phyloP scores from a whole-genome alignment of 2,113 vertebrate genomes.

The Antechinus flavipes region DNA sequence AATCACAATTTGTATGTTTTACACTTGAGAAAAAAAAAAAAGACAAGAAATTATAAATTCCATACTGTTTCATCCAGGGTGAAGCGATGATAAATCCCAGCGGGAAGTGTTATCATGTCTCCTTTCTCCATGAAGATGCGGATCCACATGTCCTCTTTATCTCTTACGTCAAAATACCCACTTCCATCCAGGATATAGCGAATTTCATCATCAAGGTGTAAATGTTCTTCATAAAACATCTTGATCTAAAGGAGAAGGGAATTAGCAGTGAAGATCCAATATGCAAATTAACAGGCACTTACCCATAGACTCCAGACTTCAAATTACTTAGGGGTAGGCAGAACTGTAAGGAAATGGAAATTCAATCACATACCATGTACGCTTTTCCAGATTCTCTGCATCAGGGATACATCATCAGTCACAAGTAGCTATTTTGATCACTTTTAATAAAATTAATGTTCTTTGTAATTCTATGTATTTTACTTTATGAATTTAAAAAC shows the following conservation, averaged over 20 bases:
- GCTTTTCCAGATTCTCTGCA: not conserved
- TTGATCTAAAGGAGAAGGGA: conserved; percentile 85
- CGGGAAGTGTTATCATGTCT: conserved; percentile 95
- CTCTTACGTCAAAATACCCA: conserved; percentile 95
- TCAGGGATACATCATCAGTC: not conserved
- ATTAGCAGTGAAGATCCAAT: not conserved
- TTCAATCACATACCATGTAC: not conserved
- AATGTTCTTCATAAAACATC: conserved; percentile 94
- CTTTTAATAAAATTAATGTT: not conserved
- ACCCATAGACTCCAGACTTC: not conserved
- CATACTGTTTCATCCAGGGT: conserved; percentile 92
- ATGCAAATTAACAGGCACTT: not conserved
- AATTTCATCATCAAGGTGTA: conserved; percentile 96
- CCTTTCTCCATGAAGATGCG: conserved; percentile 93
- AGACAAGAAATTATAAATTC: not conserved
- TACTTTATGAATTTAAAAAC: not conserved
- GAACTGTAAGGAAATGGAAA: not conserved
- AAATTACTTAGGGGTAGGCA: not conserved
- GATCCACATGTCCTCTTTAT: conserved; percentile 93
- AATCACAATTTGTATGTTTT: not conserved
- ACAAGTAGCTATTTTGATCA: not conserved
- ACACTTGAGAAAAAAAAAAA: not conserved
- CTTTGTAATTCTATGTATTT: not conserved
- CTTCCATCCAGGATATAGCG: conserved; percentile 95
- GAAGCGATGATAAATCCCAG: conserved; percentile 97